Percentiles rank a stretch among this genome's conserved stretches.
phyloP scores from a whole-genome alignment of 1,140 invertebrate genomes.

The Lanistes nyassanus region DNA sequence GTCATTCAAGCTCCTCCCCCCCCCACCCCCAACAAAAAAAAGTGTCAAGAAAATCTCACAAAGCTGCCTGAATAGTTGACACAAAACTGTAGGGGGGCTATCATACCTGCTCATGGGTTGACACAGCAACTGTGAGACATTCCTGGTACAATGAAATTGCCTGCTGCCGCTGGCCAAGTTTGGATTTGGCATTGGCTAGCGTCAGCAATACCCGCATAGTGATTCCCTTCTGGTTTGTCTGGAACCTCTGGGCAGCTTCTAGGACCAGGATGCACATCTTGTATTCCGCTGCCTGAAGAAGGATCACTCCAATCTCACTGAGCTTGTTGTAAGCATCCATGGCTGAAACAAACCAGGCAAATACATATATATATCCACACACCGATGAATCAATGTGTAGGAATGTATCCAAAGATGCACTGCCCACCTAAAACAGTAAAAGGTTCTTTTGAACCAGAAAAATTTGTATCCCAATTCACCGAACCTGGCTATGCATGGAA shows the following conservation, averaged over 20 bases:
- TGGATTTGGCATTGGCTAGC: slow-evolving; percentile 59
- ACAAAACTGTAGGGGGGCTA: no score
- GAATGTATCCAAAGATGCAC: no score
- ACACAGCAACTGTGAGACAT: slow-evolving; percentile 52
- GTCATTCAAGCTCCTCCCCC: no score
- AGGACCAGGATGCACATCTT: slow-evolving; percentile 57
- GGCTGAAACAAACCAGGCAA: slow-evolving; percentile 38
- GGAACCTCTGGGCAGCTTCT: slow-evolving; percentile 55
- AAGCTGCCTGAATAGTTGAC: no score
- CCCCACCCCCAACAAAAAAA: no score
- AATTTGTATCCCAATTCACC: no score
- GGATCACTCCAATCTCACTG: slow-evolving; percentile 58
- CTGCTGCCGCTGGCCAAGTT: slow-evolving; percentile 46
- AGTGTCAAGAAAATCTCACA: background rate
- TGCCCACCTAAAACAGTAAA: no score
- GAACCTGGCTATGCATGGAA: no score
- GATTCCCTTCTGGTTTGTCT: slow-evolving; percentile 64
- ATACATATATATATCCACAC: no score
- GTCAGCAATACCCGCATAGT: slow-evolving; percentile 61
- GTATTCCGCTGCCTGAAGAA: slow-evolving; percentile 54
- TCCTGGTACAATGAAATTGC: slow-evolving; percentile 59
- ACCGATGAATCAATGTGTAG: no score
- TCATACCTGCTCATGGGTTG: slow-evolving; percentile 57
- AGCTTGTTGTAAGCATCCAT: slow-evolving; percentile 63
- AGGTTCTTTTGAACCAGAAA: no score